These are phyloP conservation scores for Hippolais icterina DNA, from an alignment of 2,113 vertebrate species.

Conservation along the genomic window DNA sequence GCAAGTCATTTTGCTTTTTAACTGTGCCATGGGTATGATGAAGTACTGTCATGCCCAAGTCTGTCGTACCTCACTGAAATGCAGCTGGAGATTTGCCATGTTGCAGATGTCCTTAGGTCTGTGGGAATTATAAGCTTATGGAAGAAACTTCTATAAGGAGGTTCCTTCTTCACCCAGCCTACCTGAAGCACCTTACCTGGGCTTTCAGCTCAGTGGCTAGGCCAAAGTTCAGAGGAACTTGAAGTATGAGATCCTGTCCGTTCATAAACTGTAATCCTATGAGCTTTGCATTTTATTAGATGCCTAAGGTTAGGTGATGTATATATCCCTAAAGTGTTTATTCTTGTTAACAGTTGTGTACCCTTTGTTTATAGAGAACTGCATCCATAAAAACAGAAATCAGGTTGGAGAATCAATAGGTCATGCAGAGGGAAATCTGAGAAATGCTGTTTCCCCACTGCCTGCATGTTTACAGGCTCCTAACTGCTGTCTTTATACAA, in stretches of 20 bases:
- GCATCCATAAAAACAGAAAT: background rate
- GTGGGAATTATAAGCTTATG: background rate
- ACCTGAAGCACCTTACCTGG: background rate
- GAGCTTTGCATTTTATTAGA: background rate
- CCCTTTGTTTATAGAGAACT: background rate
- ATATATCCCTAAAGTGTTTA: background rate
- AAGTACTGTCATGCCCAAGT: accelerated
- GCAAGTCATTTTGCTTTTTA: background rate
- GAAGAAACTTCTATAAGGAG: background rate
- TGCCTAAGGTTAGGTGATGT: background rate
- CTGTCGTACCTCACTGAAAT: background rate
- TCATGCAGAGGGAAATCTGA: background rate
- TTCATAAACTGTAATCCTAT: background rate
- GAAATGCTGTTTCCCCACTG: background rate
- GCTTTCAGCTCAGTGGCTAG: background rate
- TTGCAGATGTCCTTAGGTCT: background rate
- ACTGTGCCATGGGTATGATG: background rate
- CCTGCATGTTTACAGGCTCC: background rate
- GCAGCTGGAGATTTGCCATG: background rate
- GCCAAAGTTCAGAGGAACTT: background rate
- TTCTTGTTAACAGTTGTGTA: background rate
- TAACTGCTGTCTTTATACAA: background rate
- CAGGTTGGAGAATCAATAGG: background rate
- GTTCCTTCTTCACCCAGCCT: background rate
- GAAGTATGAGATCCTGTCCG: background rate